Evolutionary conservation across 1,140 invertebrate species (phyloP).

Genomic region (Asbolus verrucosus): DNA sequence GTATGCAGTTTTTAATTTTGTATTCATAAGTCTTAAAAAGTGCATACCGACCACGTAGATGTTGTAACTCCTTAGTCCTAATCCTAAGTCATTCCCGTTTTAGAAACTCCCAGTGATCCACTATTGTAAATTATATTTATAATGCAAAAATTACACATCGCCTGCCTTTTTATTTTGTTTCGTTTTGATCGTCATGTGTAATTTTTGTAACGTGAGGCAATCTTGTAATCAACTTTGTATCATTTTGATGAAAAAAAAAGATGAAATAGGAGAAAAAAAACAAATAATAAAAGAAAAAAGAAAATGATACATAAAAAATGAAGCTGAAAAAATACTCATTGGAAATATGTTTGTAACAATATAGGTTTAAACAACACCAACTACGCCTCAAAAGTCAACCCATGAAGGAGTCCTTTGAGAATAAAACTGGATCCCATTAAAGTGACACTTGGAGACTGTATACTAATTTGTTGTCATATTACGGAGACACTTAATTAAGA

Average conservation of each 20-base stretch:
- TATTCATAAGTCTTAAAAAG: constrained; percentile 25
- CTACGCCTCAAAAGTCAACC: constrained; percentile 30
- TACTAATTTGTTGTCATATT: constrained; percentile 16
- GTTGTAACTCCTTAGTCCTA: constrained; percentile 26
- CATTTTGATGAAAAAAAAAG: constrained; percentile 32
- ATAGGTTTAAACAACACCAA: constrained; percentile 48
- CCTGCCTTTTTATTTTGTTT: not conserved
- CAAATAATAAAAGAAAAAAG: constrained; percentile 11
- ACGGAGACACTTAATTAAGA: constrained; percentile 1
- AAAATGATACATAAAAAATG: constrained; percentile 38
- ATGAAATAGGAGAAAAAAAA: constrained; percentile 8
- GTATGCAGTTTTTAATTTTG: constrained; percentile 47
- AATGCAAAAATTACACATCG: constrained; percentile 39
- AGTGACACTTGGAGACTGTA: constrained; percentile 12
- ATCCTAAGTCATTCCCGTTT: constrained; percentile 12
- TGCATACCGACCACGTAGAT: constrained; percentile 35
- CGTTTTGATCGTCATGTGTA: constrained; percentile 16
- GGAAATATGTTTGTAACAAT: constrained; percentile 51
- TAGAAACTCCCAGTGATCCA: constrained; percentile 17
- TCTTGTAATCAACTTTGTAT: constrained; percentile 36
- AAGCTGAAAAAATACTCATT: constrained; percentile 44
- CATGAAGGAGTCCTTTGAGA: constrained; percentile 25
- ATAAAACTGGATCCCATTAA: not conserved
- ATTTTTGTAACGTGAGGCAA: constrained; percentile 28
- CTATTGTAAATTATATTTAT: constrained; percentile 5